Evolutionary conservation across 2,888 invertebrate genomes (phyloP), one percentile per base, ranked within the genome.

Genomic region (Willowsia nigromaculata): DNA sequence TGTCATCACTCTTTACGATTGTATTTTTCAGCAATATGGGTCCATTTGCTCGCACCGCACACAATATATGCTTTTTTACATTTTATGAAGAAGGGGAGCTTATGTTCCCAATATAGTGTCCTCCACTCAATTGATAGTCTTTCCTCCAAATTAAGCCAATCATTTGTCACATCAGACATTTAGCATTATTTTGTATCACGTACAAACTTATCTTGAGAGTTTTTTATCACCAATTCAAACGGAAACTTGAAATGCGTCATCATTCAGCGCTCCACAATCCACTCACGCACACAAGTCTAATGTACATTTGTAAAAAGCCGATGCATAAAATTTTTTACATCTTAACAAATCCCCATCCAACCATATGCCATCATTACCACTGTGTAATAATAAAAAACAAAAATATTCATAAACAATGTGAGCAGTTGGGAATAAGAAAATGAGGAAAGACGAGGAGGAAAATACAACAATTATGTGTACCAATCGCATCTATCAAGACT

Each of bases 141-240:
- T 59, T 30, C 74, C 82, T 82, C 71, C 59, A 87, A 87, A 87
- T 87, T 87, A 87, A 82, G 82, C 74, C 65, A n/a, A n/a, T n/a
- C 87, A 87, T 82, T 87, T 82, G 82, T 68, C 71, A 81, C 71
- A 82, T 82, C 25, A 80, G 80, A 78, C 47, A 43, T 47, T 74
- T 22, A 37, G 33, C n/a, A n/a, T n/a, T n/a, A n/a, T n/a, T n/a
- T n/a, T n/a, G n/a, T n/a, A n/a, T n/a, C n/a, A n/a, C n/a, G n/a
- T n/a, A n/a, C n/a, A n/a, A n/a, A n/a, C n/a, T n/a, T n/a, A n/a
- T n/a, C n/a, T n/a, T n/a, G n/a, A n/a, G n/a, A n/a, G n/a, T n/a
- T n/a, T n/a, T n/a, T n/a, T n/a, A n/a, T n/a, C n/a, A n/a, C n/a
- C n/a, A n/a, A n/a, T n/a, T n/a, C n/a, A n/a, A n/a, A n/a, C n/a